A percentile compares a stretch with the other conserved stretches of the same genome.
phyloP scores from a whole-genome alignment of 2,113 vertebrate genomes.

The Syngnathoides biaculeatus region DNA sequence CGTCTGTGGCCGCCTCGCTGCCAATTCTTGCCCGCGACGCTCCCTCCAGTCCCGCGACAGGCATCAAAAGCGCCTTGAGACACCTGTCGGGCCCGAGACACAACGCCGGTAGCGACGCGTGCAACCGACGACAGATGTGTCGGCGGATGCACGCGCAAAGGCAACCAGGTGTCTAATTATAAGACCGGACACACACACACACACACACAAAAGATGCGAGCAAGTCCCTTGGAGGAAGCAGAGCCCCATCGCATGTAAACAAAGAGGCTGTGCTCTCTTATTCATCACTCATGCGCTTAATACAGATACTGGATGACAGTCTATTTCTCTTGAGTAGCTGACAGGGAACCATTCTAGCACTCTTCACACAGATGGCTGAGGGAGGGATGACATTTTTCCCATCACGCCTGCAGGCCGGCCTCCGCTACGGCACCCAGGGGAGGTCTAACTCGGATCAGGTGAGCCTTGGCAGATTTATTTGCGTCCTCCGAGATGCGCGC shows the following conservation, averaged over 20 bases:
- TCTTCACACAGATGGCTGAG: slow-evolving; percentile 55
- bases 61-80: slow-evolving; percentile 65
- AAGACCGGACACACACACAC: slow-evolving; percentile 57
- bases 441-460: slow-evolving; percentile 44
- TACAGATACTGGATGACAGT: slow-evolving; percentile 4
- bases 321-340: slow-evolving; percentile 19
- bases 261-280: slow-evolving; percentile 15
- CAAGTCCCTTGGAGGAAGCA: slow-evolving; percentile 51
- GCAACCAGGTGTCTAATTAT: slow-evolving; percentile 71
- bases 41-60: slow-evolving; percentile 50
- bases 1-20: slow-evolving; percentile 55
- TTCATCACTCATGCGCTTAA: slow-evolving; percentile 37
- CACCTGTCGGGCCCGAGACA: slow-evolving; percentile 62
- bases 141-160: slow-evolving; percentile 26
- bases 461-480: slow-evolving; percentile 40
- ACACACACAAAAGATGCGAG: slow-evolving; percentile 12
- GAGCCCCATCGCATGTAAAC: slow-evolving; percentile 47
- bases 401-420: slow-evolving; percentile 47
- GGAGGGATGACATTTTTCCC: slow-evolving; percentile 51
- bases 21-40: slow-evolving; percentile 45
- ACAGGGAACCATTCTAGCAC: slow-evolving; percentile 32
- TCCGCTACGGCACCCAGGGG: slow-evolving; percentile 53
- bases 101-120: slow-evolving; percentile 22
- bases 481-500: neutral
- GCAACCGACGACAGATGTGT: slow-evolving; percentile 30